These are phyloP conservation scores for Eupithecia inturbata DNA, from an alignment of 2,888 invertebrate genomes.

Conservation along the genomic window DNA sequence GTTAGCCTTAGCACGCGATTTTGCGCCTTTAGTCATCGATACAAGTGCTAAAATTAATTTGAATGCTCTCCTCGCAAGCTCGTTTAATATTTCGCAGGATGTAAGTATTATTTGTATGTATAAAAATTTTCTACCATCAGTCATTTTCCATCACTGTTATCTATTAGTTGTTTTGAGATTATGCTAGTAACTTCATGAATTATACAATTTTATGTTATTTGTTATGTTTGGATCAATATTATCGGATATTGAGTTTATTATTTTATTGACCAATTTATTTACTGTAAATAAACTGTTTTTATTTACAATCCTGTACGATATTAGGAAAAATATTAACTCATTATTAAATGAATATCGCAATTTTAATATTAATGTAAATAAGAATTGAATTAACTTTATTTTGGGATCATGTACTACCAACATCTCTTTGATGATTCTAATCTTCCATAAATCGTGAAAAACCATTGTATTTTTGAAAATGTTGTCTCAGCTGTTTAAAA, in stretches of 20 bases:
- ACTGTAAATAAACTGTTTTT: slow-evolving; percentile 73
- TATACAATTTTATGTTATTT: slow-evolving; percentile 69
- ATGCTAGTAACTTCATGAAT: slow-evolving; percentile 62
- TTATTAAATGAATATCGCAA: slow-evolving; percentile 71
- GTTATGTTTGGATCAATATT: slow-evolving; percentile 78
- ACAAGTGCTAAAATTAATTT: slow-evolving; percentile 51
- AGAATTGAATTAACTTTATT: slow-evolving; percentile 64
- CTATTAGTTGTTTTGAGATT: slow-evolving; percentile 69
- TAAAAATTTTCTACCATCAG: slow-evolving; percentile 26
- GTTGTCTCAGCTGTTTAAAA: slow-evolving; percentile 31
- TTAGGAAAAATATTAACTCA: slow-evolving; percentile 72
- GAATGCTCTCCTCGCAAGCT: slow-evolving; percentile 46
- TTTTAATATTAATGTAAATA: slow-evolving; percentile 69
- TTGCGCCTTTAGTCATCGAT: slow-evolving; percentile 20
- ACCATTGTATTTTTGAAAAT: slow-evolving; percentile 55
- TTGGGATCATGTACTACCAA: slow-evolving; percentile 44
- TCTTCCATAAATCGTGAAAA: slow-evolving; percentile 32
- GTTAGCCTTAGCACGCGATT: slow-evolving; percentile 64
- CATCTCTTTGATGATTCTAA: slow-evolving; percentile 48
- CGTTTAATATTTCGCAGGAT: slow-evolving; percentile 9
- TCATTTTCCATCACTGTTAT: slow-evolving; percentile 52
- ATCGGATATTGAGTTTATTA: slow-evolving; percentile 67
- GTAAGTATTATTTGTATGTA: slow-evolving; percentile 18
- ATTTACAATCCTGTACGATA: slow-evolving; percentile 67
- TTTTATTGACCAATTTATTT: slow-evolving; percentile 70